Percentiles rank a stretch among this genome's conserved stretches.
Evolutionary conservation across 2,888 invertebrate genomes (phyloP).

Genomic region (Nebria brevicollis): DNA sequence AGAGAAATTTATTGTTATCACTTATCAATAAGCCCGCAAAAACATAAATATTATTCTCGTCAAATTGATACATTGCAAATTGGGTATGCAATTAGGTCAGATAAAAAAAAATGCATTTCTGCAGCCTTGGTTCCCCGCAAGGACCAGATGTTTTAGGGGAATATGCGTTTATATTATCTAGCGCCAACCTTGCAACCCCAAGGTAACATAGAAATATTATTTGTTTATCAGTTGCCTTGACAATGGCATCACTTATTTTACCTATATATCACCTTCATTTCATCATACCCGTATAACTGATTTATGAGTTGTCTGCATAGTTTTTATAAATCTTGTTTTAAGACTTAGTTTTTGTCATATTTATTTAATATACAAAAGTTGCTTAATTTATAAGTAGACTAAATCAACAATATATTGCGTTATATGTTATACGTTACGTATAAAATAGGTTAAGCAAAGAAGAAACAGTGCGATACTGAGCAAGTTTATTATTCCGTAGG

Average conservation of each 20-base stretch:
- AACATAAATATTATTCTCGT: slow-evolving; percentile 18
- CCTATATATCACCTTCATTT: neutral
- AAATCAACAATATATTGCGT: neutral
- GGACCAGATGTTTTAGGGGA: neutral
- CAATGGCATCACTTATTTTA: neutral
- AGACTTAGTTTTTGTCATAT: neutral
- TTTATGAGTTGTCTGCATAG: neutral
- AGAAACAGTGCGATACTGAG: too few relatives aligned
- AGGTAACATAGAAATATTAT: neutral
- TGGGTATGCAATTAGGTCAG: slow-evolving; percentile 23
- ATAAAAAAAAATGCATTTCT: slow-evolving; percentile 5
- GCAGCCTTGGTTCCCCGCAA: neutral
- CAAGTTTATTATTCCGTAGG: too few relatives aligned
- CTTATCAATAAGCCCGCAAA: slow-evolving; percentile 8
- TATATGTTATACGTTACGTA: neutral
- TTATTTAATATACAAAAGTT: neutral
- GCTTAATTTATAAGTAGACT: neutral
- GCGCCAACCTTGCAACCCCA: neutral
- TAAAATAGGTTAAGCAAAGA: neutral
- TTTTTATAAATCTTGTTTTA: neutral
- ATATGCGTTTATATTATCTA: neutral
- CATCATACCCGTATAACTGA: neutral
- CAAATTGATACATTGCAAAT: neutral
- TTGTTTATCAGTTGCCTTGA: neutral
- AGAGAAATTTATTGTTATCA: neutral